Base-by-base conservation (phyloP, 2,888 invertebrate genomes). In the Athalia circularis region DNA sequence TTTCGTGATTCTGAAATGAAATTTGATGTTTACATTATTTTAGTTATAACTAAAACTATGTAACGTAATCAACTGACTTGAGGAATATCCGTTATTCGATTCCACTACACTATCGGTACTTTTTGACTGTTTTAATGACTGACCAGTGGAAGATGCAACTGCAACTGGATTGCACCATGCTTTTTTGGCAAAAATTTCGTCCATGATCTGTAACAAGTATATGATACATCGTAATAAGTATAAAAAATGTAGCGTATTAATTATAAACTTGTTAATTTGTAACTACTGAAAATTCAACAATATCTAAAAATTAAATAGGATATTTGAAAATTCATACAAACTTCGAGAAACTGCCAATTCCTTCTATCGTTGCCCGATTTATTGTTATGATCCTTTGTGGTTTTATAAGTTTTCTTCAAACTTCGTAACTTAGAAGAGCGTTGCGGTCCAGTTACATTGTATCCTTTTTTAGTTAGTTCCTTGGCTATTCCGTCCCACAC, bases 121-220 rank as follows among this genome's bases (percentile, higher is more conserved):
- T n/a, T n/a, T n/a, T n/a, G n/a, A n/a, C n/a, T n/a, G n/a, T n/a
- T n/a, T n/a, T n/a, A n/a, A n/a, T n/a, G 62, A 74, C 3, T 78
- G 75, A 3, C 80, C 79, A 47, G 74, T 61, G 29, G 79, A 80
- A 59, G 79, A 80, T 78, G 79, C 79, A 75, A 78, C 64, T 7
- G 78, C 79, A 29, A 79, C 79, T 11, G 78, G 79, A 65, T 75
- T 9, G 52, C 76, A 76, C 80, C 78, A 78, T 68, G 79, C 77
- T 68, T 79, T 81, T 65, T 77, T 82, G 6, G 13, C 64, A 77
- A 80, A 80, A 13, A 81, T 79, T 48, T 78, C 79, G 5, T 81
- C 81, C 81, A 81, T 81, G 7, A 79, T 80, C 80, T 81, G 77
- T 9, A 52, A 52, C 67, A n/a, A n/a, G n/a, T n/a, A n/a, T n/a